Conservation (phyloP, 2,797 vertebrate species). For the Gymnopithys bicolor region DNA sequence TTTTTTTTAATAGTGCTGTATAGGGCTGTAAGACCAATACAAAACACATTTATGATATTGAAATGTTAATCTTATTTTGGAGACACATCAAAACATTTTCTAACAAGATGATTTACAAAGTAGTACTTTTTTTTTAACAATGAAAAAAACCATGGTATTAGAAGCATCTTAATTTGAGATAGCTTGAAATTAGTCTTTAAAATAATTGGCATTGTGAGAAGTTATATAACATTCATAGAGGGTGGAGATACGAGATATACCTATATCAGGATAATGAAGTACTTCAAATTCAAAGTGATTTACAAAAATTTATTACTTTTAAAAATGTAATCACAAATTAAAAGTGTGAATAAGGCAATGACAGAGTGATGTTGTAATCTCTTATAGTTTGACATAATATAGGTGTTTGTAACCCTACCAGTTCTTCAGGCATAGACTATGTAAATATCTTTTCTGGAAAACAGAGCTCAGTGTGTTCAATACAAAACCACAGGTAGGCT, state of each 20-base stretch:
- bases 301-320: neutral
- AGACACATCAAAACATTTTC: neutral
- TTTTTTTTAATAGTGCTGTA: neutral
- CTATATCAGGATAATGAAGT: neutral
- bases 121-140: neutral
- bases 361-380: neutral
- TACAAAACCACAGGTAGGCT: neutral
- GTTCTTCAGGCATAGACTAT: neutral
- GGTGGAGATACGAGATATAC: fast-evolving
- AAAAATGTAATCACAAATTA: neutral
- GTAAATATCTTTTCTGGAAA: neutral
- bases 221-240: neutral
- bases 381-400: neutral
- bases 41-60: neutral
- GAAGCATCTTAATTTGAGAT: neutral
- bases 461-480: neutral
- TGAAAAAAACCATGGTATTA: neutral
- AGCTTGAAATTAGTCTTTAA: neutral
- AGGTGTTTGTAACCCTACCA: neutral
- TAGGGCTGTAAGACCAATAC: neutral
- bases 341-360: neutral
- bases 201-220: neutral
- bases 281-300: neutral
- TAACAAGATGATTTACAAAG: neutral
- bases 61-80: neutral